Percentiles rank a stretch among this genome's conserved stretches.
phyloP scores from a whole-genome alignment of 2,113 vertebrate species.

The Ptychochromis oligacanthus region DNA sequence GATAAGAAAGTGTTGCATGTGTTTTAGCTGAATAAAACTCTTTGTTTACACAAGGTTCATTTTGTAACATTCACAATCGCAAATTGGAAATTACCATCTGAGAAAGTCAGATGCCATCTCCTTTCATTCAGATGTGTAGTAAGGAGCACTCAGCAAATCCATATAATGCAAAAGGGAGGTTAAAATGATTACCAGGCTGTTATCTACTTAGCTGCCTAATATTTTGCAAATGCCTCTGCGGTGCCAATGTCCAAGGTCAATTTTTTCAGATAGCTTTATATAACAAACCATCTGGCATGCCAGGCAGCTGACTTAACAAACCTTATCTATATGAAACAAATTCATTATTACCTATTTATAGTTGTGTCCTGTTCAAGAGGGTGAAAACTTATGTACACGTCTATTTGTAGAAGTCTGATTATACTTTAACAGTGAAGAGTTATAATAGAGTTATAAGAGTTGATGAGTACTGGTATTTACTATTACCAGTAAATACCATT shows the following conservation, averaged over 20 bases:
- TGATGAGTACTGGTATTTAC: too few species aligned
- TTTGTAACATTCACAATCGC: too few species aligned
- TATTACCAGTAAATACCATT: neutral
- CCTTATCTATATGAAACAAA: neutral
- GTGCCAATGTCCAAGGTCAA: neutral
- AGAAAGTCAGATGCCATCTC: neutral
- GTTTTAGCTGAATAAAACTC: neutral
- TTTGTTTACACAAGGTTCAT: neutral
- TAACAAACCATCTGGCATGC: neutral
- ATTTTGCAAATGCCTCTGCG: too few species aligned
- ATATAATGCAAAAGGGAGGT: neutral
- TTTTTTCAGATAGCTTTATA: neutral
- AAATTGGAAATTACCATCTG: neutral
- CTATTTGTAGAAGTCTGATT: neutral
- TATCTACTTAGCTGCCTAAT: too few species aligned
- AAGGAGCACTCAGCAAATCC: neutral
- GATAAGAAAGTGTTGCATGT: neutral
- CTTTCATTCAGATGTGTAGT: conserved; percentile 1
- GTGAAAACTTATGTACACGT: neutral
- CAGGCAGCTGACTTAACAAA: neutral
- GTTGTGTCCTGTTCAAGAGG: neutral
- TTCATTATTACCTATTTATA: neutral
- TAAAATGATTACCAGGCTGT: neutral
- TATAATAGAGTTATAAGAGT: too few species aligned
- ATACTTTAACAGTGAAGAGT: neutral